Evolutionary conservation across 2,888 invertebrate species (phyloP).

Genomic region (Pediacus dermestoides): DNA sequence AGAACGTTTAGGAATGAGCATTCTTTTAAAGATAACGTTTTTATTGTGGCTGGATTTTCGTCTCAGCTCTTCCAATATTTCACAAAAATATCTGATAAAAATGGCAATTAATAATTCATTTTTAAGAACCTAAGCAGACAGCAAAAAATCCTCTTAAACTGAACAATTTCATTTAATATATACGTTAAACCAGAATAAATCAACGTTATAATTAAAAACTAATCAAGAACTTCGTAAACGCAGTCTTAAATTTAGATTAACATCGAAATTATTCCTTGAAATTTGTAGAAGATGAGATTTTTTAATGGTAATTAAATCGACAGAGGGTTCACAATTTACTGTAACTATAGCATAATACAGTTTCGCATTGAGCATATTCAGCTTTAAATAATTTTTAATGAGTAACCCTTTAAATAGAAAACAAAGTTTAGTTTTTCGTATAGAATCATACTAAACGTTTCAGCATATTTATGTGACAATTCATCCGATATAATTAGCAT

Average conservation of each 20-base stretch:
- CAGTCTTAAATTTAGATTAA: conserved; percentile 28
- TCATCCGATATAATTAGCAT: no score
- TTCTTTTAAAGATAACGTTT: no score
- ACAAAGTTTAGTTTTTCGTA: no score
- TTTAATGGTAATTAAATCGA: conserved; percentile 21
- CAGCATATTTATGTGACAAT: no score
- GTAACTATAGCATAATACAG: no score
- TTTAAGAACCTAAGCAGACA: conserved; percentile 6
- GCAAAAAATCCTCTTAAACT: conserved; percentile 18
- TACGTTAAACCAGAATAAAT: conserved; percentile 31
- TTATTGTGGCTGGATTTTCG: no score
- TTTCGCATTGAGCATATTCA: no score
- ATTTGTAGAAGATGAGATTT: conserved; percentile 17
- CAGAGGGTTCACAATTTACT: conserved; percentile 6
- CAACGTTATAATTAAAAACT: conserved; percentile 27
- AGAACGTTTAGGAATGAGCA: no score
- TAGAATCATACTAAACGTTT: no score
- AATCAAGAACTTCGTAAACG: conserved; percentile 27
- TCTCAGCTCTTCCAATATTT: no score
- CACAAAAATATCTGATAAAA: conserved; percentile 5
- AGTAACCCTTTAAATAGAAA: no score
- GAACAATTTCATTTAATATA: conserved; percentile 29
- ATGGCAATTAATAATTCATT: conserved; percentile 8
- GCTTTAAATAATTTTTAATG: no score
- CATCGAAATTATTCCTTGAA: conserved; percentile 24